Base-by-base conservation (phyloP, 1,140 invertebrate genomes). In the Drosophila subobscura region DNA sequence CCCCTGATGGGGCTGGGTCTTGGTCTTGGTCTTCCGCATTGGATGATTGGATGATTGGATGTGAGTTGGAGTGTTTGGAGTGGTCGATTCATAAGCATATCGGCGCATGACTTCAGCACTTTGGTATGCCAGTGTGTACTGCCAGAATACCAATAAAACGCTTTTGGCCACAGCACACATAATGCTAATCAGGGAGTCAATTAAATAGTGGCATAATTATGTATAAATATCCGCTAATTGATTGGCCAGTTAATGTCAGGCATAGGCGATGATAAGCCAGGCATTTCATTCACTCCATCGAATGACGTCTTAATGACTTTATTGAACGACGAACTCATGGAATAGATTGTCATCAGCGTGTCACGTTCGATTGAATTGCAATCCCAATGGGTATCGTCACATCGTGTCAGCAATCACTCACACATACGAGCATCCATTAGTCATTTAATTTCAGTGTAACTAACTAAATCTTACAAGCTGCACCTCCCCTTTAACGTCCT, bases 141-240 rank as follows among this genome's bases (percentile, higher is more conserved):
- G 70, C 40, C 70, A 33, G 79, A 79, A 79, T 84, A 74, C 50
- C 63, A 80, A 80, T 86, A 86, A 80, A 53, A 54, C 20, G 23
- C 47, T 53, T 66, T 67, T 42, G 49, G 51, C 44, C 53, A 68
- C 41, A 42, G 22, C 41, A 58, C 45, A 68, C 42, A 40, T 51
- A 55, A 75, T 74, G 72, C 60, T 75, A 58, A 75, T 75, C 72
- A 53, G 51, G 44, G 14, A 51, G 27, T 55, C 61, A 77, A 86
- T 86, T 85, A 79, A 81, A 58, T 76, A 80, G 68, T 70, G 79
- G 76, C 70, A 66, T 81, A 81, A 88, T 86, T 67, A 76, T 65
- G 53, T 88, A 81, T 72, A 86, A 86, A 73, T 88, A 71, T 54
- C 61, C 29, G 68, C 83, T 71, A 80, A 85, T 77, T 85, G 80